Evolutionary conservation across 2,113 vertebrate genomes (phyloP), one percentile per base, ranked within the genome.

Genomic region (Scartelaos histophorus): DNA sequence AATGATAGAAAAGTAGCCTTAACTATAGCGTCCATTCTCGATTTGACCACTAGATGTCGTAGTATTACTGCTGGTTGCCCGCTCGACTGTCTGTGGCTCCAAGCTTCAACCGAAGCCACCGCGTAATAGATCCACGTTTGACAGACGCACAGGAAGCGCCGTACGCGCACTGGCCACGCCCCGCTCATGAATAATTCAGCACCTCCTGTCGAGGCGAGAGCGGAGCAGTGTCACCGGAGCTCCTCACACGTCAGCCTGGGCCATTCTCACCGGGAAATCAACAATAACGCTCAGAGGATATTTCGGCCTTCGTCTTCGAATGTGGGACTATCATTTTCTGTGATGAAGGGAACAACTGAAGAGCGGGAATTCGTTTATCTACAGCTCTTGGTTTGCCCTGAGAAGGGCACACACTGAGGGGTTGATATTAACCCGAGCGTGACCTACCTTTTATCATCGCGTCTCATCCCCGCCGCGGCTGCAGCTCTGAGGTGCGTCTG

Each of bases 161-260:
- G 22, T 12, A 24, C 47, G n/a, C 51, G 0, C 38, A 13, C 7
- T 78, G 70, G 25, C 82, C 87, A 86, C 89, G 85, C 87, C 89
- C 85, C 78, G 83, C 56, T 79, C 25, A 35, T 89, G 85, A 87
- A 90, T 87, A 76, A 87, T 87, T 74, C 82, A 89, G 75, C 65
- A 69, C 78, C 80, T 72, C 72, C 78, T 53, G 81, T 72, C 67
- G 77, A 54, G 51, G 51, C 51, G 6, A 19, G 51, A 73, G 61
- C 51, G 73, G 76, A 85, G 80, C 80, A 73, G 76, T 86, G 83
- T 84, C 78, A 53, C 66, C 67, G 66, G 80, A 72, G 80, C 76
- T 73, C 61, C 54, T 68, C 60, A 70, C 71, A 80, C 85, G 84
- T 79, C 82, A 83, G 79, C 76, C 66, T 53, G 68, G n/a, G 75